Base-by-base conservation (phyloP, 2,113 vertebrate genomes). In the Steatornis caripensis region DNA sequence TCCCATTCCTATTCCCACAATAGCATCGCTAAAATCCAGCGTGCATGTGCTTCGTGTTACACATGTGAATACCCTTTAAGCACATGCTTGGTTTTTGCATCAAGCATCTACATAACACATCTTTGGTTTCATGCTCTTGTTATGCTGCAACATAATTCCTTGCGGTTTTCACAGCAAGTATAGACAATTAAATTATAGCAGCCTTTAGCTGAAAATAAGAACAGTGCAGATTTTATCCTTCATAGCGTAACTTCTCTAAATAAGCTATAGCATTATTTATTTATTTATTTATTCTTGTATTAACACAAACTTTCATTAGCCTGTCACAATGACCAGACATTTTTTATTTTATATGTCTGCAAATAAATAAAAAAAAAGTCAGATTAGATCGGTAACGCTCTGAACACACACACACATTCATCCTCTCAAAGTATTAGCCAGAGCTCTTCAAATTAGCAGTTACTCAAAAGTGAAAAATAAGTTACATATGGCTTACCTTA, bases 1-100 rank as follows among this genome's bases (percentile, higher is more conserved):
- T 71, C 41, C 32, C 45, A 9, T 49, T 77, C 18, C 1, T 46
- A 69, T 66, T 74, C 53, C 68, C 46, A 48, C 21, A 77, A 46
- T 3, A 62, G 68, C 43, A 45, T 48, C 48, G 54, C 37, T 26
- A 75, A 55, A 88, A 58, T 20, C 21, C 23, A 34, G 5, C 6
- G 26, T 22, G 30, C 14, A 18, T 0, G 0, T 37, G 32, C 8
- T 80, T 41, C 36, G 36, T 8, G 10, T 79, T 27, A 36, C 29
- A 34, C 43, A 23, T 5, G 10, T 17, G 17, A 77, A 16, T 32
- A 27, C n/a, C 74, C 15, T 57, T 43, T 49, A 77, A 83, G 64
- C 36, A 84, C 5, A 13, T 10, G 23, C 17, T 17, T 46, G 17
- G 20, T 65, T 45, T 61, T 74, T 66, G 55, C 32, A 69, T 58